A percentile compares a stretch with the other conserved stretches of the same genome.
Evolutionary conservation across 92 coral and sea anemone genomes (phyloP).

Genomic region (Pocillopora meandrina): DNA sequence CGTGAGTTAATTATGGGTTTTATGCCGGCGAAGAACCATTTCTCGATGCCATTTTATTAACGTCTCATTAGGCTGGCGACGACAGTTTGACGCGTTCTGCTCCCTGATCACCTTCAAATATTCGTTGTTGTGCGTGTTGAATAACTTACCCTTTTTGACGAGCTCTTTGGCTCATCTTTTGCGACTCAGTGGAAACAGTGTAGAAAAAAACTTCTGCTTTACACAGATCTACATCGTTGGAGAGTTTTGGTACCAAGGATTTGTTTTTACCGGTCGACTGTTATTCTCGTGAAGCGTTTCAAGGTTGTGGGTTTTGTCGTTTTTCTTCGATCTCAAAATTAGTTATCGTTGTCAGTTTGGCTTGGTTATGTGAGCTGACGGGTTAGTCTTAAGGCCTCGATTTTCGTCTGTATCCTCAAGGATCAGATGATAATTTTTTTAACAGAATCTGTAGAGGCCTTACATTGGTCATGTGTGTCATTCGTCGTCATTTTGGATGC

Average conservation of each 20-base stretch:
- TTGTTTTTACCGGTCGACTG: no score
- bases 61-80: slow-evolving; percentile 15
- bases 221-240: no score
- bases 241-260: no score
- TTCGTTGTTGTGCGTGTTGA: not conserved
- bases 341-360: not conserved
- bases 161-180: no score
- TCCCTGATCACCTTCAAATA: not conserved
- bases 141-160: not conserved
- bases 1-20: not conserved
- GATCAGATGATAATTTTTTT: not conserved
- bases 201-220: no score
- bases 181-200: no score
- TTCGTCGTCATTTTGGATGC: not conserved
- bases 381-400: not conserved
- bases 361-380: not conserved
- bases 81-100: slow-evolving; percentile 27
- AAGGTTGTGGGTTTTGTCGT: no score
- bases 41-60: not conserved
- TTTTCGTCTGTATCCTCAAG: not conserved
- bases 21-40: slow-evolving; percentile 1
- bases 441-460: not conserved
- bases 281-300: no score
- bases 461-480: not conserved
- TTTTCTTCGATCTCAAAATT: no score